phyloP scores from a whole-genome alignment of 2,113 vertebrate species.

The Actenoides hombroni region DNA sequence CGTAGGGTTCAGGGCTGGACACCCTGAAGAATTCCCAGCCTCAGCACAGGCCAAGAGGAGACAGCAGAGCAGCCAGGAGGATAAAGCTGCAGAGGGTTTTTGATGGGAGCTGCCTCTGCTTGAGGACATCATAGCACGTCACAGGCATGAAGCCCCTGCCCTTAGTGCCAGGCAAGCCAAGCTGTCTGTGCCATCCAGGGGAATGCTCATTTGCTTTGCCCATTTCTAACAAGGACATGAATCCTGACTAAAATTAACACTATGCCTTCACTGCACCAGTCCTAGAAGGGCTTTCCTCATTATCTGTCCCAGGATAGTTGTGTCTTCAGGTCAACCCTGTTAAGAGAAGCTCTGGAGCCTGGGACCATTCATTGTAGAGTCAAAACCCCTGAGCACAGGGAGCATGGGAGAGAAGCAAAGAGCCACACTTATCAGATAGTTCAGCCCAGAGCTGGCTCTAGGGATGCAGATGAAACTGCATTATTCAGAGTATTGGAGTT shows the following conservation, averaged over 20 bases:
- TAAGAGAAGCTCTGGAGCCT: not conserved
- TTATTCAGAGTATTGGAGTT: not conserved
- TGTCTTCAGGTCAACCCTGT: not conserved
- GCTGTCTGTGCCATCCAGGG: not conserved
- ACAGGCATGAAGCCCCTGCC: not conserved
- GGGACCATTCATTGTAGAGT: fast-evolving
- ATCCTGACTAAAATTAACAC: not conserved
- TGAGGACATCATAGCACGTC: not conserved
- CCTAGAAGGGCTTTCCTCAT: not conserved
- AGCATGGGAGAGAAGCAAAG: fast-evolving
- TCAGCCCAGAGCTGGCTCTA: not conserved
- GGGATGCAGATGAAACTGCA: not conserved
- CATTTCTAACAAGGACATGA: fast-evolving
- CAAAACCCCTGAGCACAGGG: not conserved
- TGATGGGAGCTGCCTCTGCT: not conserved
- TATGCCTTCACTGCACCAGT: fast-evolving
- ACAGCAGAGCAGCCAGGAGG: not conserved
- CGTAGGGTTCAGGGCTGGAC: not conserved
- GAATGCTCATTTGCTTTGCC: not conserved
- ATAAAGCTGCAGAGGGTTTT: not conserved
- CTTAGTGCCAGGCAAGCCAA: not conserved
- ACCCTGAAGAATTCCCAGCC: not conserved
- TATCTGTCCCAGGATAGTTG: not conserved
- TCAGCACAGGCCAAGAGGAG: not conserved
- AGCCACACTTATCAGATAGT: not conserved